phyloP scores from a whole-genome alignment of 92 coral and sea anemone species.

The Phenganax stokvisi region DNA sequence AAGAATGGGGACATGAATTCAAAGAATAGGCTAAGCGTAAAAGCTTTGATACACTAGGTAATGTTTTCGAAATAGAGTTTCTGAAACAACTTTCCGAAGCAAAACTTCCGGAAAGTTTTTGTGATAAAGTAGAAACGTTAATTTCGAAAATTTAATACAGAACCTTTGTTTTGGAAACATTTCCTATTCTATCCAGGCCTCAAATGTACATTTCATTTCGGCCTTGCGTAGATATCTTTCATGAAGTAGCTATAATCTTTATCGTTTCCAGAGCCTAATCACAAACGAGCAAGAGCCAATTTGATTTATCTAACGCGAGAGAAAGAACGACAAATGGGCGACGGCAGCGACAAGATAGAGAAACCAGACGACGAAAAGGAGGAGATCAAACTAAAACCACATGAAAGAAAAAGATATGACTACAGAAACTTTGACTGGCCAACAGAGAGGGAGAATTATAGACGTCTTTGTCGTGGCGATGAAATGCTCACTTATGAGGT shows the following conservation, averaged over 20 bases:
- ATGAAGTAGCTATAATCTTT: too few species aligned
- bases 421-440: conserved; percentile 59
- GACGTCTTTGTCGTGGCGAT: conserved; percentile 87
- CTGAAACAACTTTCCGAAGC: too few species aligned
- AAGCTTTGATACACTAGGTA: too few species aligned
- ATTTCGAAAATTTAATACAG: not conserved
- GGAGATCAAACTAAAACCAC: conserved; percentile 9
- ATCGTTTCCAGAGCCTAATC: conserved; percentile 52
- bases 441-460: conserved; percentile 68
- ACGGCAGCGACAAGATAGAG: conserved; percentile 14
- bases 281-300: conserved; percentile 58
- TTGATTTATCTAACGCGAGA: conserved; percentile 42
- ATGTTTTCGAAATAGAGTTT: too few species aligned
- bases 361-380: not conserved
- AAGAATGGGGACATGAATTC: not conserved
- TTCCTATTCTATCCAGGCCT: not conserved
- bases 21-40: too few species aligned
- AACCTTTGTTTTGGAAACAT: not conserved
- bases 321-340: conserved; percentile 30
- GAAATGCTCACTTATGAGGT: conserved; percentile 54
- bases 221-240: too few species aligned
- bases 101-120: not conserved
- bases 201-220: too few species aligned
- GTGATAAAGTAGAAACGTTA: not conserved
- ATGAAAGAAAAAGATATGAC: conserved; percentile 31